Evolutionary conservation across 2,888 invertebrate genomes (phyloP), one percentile per base, ranked within the genome.

Genomic region (Temnothorax ravouxi): DNA sequence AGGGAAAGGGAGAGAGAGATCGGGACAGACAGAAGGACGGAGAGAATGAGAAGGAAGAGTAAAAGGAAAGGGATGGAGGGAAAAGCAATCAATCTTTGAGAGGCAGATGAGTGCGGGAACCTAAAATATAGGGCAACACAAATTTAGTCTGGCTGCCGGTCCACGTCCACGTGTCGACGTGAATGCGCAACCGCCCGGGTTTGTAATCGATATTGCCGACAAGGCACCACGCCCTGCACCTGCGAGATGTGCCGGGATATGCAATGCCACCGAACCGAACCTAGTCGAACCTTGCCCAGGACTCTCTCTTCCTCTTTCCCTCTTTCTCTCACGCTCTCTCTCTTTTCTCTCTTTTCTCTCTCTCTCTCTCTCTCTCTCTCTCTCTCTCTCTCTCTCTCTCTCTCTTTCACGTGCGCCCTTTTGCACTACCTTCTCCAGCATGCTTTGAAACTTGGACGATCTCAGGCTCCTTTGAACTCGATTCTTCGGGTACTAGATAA

Each of bases 191-290:
- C 94, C 94, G 94, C 94, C 92, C 93, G 92, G 92, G 92, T 93
- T 90, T 93, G 94, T 93, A 94, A 94, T 94, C 94, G 94, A 94
- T 94, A 94, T 94, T 94, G 94, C 93, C 94, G 94, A 93, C 94
- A 94, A 94, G 94, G 94, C 94, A 94, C 94, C 94, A 94, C 94
- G 94, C 94, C 94, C 94, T 94, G 93, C 93, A 94, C 93, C 94
- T 93, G 94, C 93, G 92, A 94, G 94, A 94, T 94, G 94, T 93
- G 92, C 93, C 93, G 79, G 90, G 90, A 90, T 90, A 93, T 93
- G 92, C 92, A 93, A 90, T 91, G 91, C 88, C 90, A 90, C 92
- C 88, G 89, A 91, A 89, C 90, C 84, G 59, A 79, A 79, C 69
- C 79, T 79, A 79, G 79, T 79, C 79, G 69, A 79, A 79, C 69